Percentiles rank a stretch among this genome's conserved stretches.
phyloP scores from a whole-genome alignment of 23 tunicate genomes.

The Trididemnum miniatum region DNA sequence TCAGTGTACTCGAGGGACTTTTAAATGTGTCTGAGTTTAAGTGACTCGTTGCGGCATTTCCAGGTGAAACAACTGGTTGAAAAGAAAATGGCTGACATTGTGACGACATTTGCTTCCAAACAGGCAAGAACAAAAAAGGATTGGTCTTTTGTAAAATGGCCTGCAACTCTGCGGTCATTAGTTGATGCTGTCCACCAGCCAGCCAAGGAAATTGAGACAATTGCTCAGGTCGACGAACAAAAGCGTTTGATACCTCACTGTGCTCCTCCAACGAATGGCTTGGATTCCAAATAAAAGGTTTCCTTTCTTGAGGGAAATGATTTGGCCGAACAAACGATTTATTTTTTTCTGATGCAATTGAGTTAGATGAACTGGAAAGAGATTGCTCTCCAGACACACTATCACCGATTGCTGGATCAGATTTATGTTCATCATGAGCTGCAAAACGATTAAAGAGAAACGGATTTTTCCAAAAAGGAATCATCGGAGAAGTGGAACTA shows the following conservation, averaged over 20 bases:
- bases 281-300: neutral
- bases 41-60: neutral
- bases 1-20: neutral
- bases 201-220: neutral
- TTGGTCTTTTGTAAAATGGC: constrained; percentile 11
- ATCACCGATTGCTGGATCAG: neutral
- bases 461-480: neutral
- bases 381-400: neutral
- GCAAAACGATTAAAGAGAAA: neutral
- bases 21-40: neutral
- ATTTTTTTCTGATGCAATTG: too few relatives aligned
- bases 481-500: neutral
- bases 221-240: too few relatives aligned
- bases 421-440: neutral
- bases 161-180: neutral
- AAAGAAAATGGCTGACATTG: neutral
- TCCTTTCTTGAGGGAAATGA: neutral
- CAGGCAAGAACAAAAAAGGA: constrained; percentile 1
- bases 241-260: neutral
- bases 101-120: neutral
- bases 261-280: neutral
- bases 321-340: neutral
- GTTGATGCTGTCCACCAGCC: neutral
- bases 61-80: neutral
- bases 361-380: neutral